phyloP scores from a whole-genome alignment of 2,888 invertebrate species.

The Protonemura montana region DNA sequence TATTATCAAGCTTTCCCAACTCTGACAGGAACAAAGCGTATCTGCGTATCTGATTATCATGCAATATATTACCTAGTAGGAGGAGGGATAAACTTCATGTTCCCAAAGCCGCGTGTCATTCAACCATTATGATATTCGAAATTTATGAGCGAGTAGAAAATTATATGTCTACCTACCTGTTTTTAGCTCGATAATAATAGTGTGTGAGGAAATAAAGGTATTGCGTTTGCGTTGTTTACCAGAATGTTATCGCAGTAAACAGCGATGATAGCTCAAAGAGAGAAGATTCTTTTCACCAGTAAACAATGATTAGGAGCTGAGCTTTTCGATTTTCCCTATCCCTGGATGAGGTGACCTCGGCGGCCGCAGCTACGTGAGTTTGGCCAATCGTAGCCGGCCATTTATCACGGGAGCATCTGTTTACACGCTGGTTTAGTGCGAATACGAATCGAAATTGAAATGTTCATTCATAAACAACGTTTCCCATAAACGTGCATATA shows the following conservation, averaged over 20 bases:
- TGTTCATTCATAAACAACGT: slow-evolving; percentile 36
- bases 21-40: slow-evolving; percentile 4
- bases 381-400: neutral
- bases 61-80: neutral
- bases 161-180: slow-evolving; percentile 7
- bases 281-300: neutral
- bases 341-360: neutral
- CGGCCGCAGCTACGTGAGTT: neutral
- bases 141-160: slow-evolving; percentile 1
- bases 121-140: slow-evolving; percentile 5
- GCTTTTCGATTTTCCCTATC: neutral
- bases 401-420: slow-evolving; percentile 34
- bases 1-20: slow-evolving; percentile 2
- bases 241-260: neutral
- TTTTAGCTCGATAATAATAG: neutral
- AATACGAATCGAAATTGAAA: slow-evolving; percentile 36
- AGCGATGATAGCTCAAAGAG: neutral
- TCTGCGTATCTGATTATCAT: neutral
- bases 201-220: neutral
- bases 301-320: neutral
- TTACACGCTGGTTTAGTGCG: slow-evolving; percentile 19
- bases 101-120: slow-evolving; percentile 4
- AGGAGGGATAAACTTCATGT: slow-evolving; percentile 7
- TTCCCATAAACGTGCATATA: slow-evolving; percentile 34
- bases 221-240: neutral